A percentile compares a stretch with the other conserved stretches of the same genome.
Evolutionary conservation across 2,797 vertebrate species (phyloP).

Genomic region (Enteromius argenteus): DNA sequence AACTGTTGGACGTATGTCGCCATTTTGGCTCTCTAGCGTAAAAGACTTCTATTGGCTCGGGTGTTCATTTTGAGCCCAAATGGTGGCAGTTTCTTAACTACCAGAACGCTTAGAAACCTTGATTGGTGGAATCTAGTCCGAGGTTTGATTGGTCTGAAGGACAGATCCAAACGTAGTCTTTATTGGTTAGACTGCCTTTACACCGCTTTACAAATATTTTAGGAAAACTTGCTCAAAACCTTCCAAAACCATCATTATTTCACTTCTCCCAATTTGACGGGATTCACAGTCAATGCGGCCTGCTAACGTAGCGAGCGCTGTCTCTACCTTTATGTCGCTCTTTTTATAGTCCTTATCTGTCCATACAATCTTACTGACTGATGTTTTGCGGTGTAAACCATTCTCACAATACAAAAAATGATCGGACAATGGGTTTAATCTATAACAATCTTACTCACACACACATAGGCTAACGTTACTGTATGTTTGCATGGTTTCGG

Average conservation of each 20-base stretch:
- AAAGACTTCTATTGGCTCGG: background rate
- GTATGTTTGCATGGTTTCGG: background rate
- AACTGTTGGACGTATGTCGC: constrained; percentile 68
- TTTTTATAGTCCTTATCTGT: constrained; percentile 8
- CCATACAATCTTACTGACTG: background rate
- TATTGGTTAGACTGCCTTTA: constrained; percentile 85
- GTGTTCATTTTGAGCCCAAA: constrained; percentile 72
- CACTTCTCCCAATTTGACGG: constrained; percentile 50
- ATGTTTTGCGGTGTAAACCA: background rate
- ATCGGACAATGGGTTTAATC: background rate
- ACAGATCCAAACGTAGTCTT: constrained; percentile 87
- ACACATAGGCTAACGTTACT: background rate
- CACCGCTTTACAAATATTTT: constrained; percentile 76
- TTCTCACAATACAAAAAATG: background rate
- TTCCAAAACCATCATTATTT: constrained; percentile 40
- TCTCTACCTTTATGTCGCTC: constrained; percentile 8
- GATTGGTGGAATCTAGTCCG: constrained; percentile 91
- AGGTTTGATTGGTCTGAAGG: constrained; percentile 92
- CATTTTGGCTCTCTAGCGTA: constrained; percentile 75
- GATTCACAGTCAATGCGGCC: constrained; percentile 36
- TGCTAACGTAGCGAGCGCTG: constrained; percentile 33
- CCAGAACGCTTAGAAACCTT: constrained; percentile 83
- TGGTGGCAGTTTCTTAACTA: constrained; percentile 81
- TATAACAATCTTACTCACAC: background rate
- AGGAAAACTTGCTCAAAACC: constrained; percentile 69